Conservation (phyloP, 2,888 invertebrate genomes). For the Sialis fuliginosa region DNA sequence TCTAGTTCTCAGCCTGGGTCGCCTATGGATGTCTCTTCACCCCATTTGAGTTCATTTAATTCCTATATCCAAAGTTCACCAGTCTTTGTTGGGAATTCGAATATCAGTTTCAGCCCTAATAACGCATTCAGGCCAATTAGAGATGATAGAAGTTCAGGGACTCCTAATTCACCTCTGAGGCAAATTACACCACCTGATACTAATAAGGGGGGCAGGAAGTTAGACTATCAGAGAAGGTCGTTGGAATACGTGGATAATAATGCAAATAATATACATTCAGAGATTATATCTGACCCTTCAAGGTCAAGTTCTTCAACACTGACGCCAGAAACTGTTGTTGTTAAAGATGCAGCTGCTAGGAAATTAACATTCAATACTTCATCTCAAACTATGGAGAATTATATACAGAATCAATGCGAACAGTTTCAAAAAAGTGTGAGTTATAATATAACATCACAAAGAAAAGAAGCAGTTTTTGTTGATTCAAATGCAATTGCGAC, state of each 20-base stretch:
- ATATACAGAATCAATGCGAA: neutral
- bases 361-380: neutral
- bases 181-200: slow-evolving; percentile 17
- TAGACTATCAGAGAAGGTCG: slow-evolving; percentile 23
- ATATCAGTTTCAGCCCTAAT: slow-evolving; percentile 2
- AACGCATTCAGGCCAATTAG: slow-evolving; percentile 22
- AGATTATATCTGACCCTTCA: slow-evolving; percentile 10
- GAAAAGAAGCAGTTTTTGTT: slow-evolving; percentile 9
- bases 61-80: neutral
- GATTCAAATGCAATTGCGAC: slow-evolving; percentile 8
- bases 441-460: neutral
- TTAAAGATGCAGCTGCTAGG: slow-evolving; percentile 10
- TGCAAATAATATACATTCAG: slow-evolving; percentile 17
- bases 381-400: slow-evolving; percentile 2
- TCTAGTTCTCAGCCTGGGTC: slow-evolving; percentile 10
- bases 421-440: too few species aligned
- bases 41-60: neutral
- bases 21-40: slow-evolving; percentile 17
- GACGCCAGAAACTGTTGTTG: slow-evolving; percentile 12
- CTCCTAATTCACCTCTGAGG: slow-evolving; percentile 11
- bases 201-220: slow-evolving; percentile 20
- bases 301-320: slow-evolving; percentile 9
- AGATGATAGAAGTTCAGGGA: slow-evolving; percentile 16
- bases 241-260: slow-evolving; percentile 29
- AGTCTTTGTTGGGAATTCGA: neutral